Percentiles rank a stretch among this genome's conserved stretches.
phyloP scores from a whole-genome alignment of 2,113 vertebrate genomes.

The Barnardius zonarius region DNA sequence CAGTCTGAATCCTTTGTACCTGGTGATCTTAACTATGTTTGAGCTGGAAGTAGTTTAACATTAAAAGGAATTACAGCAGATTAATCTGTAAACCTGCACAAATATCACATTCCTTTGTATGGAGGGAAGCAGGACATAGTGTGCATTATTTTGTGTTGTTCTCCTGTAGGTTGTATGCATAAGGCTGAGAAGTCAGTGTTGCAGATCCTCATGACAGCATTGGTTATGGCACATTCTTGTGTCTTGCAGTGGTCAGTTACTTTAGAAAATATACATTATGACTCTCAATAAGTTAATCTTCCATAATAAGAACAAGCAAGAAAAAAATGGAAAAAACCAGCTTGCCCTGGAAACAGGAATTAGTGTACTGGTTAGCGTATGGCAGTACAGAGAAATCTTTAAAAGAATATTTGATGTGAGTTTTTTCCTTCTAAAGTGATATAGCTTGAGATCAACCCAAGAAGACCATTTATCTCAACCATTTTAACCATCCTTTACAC shows the following conservation, averaged over 20 bases:
- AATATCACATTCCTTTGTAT: constrained; percentile 41
- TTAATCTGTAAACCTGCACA: constrained; percentile 60
- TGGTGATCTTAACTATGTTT: constrained; percentile 53
- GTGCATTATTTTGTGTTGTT: not conserved
- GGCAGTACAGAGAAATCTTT: constrained; percentile 1
- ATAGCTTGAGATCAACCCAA: not conserved
- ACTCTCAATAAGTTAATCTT: not conserved
- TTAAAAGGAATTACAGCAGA: constrained; percentile 43
- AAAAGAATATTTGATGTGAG: not conserved
- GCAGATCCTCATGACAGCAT: not conserved
- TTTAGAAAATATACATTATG: not conserved
- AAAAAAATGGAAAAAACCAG: not conserved
- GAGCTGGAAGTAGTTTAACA: constrained; percentile 51
- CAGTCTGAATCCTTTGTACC: constrained; percentile 6
- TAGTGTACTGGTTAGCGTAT: not conserved
- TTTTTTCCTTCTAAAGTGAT: not conserved
- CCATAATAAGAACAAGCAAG: not conserved
- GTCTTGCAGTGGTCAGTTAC: not conserved
- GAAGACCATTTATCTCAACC: not conserved
- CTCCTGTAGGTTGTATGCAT: not conserved
- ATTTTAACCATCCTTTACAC: not conserved
- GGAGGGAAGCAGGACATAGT: constrained; percentile 20
- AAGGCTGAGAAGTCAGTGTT: constrained; percentile 3
- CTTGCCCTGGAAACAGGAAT: constrained; percentile 41
- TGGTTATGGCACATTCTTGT: not conserved